phyloP scores from a whole-genome alignment of 2,888 invertebrate species.

The Drosophila subsilvestris region DNA sequence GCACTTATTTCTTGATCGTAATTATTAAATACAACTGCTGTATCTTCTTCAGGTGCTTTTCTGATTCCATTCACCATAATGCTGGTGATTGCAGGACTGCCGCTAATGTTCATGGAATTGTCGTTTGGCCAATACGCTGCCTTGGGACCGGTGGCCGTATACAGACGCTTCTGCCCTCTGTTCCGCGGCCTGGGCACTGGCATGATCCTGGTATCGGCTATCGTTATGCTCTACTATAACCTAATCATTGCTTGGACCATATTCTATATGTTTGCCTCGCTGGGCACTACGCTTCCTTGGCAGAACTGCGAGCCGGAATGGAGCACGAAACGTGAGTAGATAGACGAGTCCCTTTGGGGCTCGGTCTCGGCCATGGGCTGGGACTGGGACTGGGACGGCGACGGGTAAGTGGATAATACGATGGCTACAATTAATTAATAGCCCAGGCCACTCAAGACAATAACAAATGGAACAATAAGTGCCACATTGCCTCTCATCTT shows the following conservation, averaged over 20 bases:
- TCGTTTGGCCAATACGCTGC: conserved; percentile 93
- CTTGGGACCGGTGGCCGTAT: conserved; percentile 91
- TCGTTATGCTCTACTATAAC: conserved; percentile 91
- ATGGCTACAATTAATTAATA: conserved; percentile 48
- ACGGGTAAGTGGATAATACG: conserved; percentile 1
- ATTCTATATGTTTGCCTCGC: conserved; percentile 90
- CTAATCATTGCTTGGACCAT: conserved; percentile 92
- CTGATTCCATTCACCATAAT: conserved; percentile 93
- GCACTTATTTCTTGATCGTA: background rate
- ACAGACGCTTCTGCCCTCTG: conserved; percentile 89
- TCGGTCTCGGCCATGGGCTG: background rate
- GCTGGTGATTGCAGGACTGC: conserved; percentile 91
- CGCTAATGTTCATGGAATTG: conserved; percentile 93
- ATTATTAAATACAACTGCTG: background rate
- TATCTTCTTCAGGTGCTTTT: conserved; percentile 88
- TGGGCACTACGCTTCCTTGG: conserved; percentile 89
- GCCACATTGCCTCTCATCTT: conserved; percentile 35
- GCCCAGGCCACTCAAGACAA: conserved; percentile 17
- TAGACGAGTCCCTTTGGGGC: background rate
- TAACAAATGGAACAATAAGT: conserved; percentile 4
- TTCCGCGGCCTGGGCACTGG: conserved; percentile 90
- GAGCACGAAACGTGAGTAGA: conserved; percentile 87
- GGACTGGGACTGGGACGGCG: background rate
- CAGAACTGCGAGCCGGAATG: conserved; percentile 89
- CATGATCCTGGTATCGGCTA: conserved; percentile 90